Conservation (phyloP, 2,113 vertebrate genomes). For the Aptenodytes patagonicus region DNA sequence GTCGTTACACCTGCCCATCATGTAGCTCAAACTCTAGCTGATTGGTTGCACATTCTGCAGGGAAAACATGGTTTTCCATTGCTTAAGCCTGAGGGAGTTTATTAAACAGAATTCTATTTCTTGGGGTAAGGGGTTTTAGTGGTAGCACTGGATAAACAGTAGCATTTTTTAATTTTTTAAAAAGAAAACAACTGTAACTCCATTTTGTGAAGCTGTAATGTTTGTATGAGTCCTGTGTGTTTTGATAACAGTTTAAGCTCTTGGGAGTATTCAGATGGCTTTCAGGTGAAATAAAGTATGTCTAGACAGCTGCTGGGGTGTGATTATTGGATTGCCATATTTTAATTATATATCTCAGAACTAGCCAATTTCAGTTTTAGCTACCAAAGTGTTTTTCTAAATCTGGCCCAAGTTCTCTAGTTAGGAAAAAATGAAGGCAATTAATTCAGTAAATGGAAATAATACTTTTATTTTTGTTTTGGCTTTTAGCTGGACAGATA, state of each 20-base stretch:
- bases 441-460: not conserved
- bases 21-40: not conserved
- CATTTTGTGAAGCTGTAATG: not conserved
- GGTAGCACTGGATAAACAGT: not conserved
- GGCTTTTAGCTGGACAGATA: not conserved
- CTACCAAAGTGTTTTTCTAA: not conserved
- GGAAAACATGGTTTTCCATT: not conserved
- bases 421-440: not conserved
- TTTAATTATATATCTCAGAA: not conserved
- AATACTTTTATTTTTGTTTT: not conserved
- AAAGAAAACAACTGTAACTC: not conserved
- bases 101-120: not conserved
- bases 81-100: not conserved
- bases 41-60: not conserved
- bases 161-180: not conserved
- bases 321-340: not conserved
- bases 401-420: not conserved
- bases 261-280: not conserved
- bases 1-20: not conserved
- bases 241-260: not conserved
- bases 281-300: not conserved
- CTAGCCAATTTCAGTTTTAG: not conserved
- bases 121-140: not conserved
- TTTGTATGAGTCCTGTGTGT: not conserved
- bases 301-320: not conserved